These are phyloP conservation scores for Ctenopoma kingsleyae DNA, from an alignment of 2,797 vertebrate genomes.

Conservation along the genomic window DNA sequence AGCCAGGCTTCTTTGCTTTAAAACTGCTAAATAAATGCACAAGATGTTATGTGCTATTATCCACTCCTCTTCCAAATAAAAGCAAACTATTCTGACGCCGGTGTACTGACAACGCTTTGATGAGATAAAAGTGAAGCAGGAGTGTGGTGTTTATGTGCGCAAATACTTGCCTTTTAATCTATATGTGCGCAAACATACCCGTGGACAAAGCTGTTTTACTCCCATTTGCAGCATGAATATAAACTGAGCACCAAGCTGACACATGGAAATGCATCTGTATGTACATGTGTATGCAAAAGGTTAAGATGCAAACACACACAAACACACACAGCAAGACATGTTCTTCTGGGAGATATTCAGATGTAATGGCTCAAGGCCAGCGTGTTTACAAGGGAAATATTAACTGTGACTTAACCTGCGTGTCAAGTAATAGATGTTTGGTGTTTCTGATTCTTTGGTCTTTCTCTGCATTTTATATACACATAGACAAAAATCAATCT, in stretches of 20 bases:
- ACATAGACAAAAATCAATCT: not conserved
- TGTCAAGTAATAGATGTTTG: constrained; percentile 24
- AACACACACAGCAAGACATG: not conserved
- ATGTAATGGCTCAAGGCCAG: not conserved
- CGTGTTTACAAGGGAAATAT: not conserved
- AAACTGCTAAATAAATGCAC: constrained; percentile 54
- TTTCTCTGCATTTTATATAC: constrained; percentile 7
- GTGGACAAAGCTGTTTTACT: not conserved
- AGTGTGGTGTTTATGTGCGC: not conserved
- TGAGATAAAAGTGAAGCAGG: not conserved
- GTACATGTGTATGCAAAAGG: not conserved
- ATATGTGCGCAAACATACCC: constrained; percentile 1
- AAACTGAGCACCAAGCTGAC: not conserved
- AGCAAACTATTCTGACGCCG: constrained; percentile 17
- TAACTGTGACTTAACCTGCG: constrained; percentile 6
- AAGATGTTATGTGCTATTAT: constrained; percentile 33
- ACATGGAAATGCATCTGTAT: not conserved
- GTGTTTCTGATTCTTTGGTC: not conserved
- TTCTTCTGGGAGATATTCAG: not conserved
- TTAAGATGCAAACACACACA: not conserved
- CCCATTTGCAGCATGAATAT: not conserved
- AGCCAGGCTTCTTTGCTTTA: constrained; percentile 18
- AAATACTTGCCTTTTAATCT: not conserved
- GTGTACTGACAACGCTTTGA: constrained; percentile 28
- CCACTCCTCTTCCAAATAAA: constrained; percentile 27